Percentiles rank a stretch among this genome's conserved stretches.
These are phyloP conservation scores for Gnatocerus cornutus DNA, from an alignment of 2,888 invertebrate genomes.

Conservation along the genomic window DNA sequence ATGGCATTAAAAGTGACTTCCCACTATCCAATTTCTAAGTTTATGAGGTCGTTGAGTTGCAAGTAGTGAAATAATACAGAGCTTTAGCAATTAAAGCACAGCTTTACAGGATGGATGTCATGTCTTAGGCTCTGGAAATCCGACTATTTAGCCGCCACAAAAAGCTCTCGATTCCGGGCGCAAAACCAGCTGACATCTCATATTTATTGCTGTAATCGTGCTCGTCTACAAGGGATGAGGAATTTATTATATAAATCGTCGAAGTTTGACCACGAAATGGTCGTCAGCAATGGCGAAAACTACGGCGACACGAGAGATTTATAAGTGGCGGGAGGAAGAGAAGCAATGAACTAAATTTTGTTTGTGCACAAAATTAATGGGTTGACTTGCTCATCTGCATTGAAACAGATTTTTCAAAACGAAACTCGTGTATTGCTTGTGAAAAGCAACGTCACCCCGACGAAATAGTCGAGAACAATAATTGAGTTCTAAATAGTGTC, in stretches of 20 bases:
- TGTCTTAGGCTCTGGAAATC: constrained; percentile 17
- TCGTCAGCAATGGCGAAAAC: constrained; percentile 36
- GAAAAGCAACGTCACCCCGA: constrained; percentile 12
- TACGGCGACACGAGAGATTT: constrained; percentile 31
- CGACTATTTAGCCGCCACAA: constrained; percentile 15
- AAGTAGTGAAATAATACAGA: constrained; percentile 16
- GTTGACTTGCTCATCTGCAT: background rate
- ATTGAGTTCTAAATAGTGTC: constrained; percentile 43
- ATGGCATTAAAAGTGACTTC: no score
- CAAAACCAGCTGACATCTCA: constrained; percentile 51
- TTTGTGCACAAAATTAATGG: constrained; percentile 11
- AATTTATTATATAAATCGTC: constrained; percentile 52
- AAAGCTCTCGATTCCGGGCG: constrained; percentile 32
- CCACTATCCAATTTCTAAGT: constrained; percentile 17
- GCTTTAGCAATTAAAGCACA: constrained; percentile 39
- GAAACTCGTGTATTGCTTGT: background rate
- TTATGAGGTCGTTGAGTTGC: constrained; percentile 14
- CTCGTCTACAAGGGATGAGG: constrained; percentile 51
- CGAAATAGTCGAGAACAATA: constrained; percentile 36
- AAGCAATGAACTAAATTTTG: constrained; percentile 23
- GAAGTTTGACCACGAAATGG: constrained; percentile 51
- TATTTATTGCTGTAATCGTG: constrained; percentile 51
- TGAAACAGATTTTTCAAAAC: background rate
- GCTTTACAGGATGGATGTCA: constrained; percentile 35
- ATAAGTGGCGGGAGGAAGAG: constrained; percentile 13